Conservation (phyloP, 1,140 invertebrate genomes). For the Ips nitidus region DNA sequence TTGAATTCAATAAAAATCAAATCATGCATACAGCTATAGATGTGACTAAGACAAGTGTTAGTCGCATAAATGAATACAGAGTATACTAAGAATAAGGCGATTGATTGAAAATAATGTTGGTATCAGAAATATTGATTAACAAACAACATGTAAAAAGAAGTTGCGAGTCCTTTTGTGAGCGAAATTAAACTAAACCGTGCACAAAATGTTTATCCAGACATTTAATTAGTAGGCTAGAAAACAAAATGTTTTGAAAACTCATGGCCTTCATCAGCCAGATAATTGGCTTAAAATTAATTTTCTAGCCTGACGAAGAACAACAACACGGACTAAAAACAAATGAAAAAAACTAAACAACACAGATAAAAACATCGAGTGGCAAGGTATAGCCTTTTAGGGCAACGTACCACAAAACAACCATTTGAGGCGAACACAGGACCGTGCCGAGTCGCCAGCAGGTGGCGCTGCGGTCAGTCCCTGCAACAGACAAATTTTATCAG, state of each 20-base stretch:
- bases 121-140: no score
- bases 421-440: slow-evolving; percentile 49
- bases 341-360: slow-evolving; percentile 34
- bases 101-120: no score
- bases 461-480: slow-evolving; percentile 53
- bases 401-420: slow-evolving; percentile 53
- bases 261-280: not conserved
- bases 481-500: slow-evolving; percentile 46
- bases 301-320: slow-evolving; percentile 6
- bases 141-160: no score
- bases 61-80: no score
- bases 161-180: no score
- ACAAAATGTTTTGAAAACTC: not conserved
- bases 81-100: no score
- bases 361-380: slow-evolving; percentile 43
- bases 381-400: slow-evolving; percentile 40
- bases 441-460: slow-evolving; percentile 50
- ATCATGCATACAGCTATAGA: no score
- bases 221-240: no score
- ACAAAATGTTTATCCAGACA: no score
- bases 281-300: slow-evolving; percentile 1
- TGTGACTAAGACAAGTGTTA: no score
- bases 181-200: no score
- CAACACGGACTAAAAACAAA: slow-evolving; percentile 11
- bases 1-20: no score